Evolutionary conservation across 2,113 vertebrate species (phyloP).

Genomic region (Blennius ocellaris): DNA sequence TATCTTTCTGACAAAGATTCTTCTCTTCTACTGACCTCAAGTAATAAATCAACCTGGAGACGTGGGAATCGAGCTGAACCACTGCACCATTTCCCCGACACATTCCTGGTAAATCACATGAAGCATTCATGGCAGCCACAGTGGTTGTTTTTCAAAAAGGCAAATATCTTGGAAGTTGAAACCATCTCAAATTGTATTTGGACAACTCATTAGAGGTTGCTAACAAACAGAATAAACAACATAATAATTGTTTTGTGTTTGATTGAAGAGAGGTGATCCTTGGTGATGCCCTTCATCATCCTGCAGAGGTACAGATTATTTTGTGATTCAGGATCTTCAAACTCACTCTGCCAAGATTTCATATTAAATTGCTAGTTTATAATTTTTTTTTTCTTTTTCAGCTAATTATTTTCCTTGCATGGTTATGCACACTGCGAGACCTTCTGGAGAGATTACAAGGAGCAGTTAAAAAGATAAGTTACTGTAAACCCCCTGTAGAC

Average conservation of each 20-base stretch:
- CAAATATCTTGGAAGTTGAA: conserved; percentile 36
- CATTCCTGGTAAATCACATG: conserved; percentile 21
- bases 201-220: conserved; percentile 47
- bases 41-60: conserved; percentile 29
- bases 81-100: background rate
- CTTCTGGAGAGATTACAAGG: conserved; percentile 29
- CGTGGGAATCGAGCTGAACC: conserved; percentile 8
- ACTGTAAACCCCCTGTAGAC: conserved; percentile 6
- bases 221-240: conserved; percentile 51
- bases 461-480: conserved; percentile 19
- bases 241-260: no score
- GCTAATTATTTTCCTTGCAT: background rate
- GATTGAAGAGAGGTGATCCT: background rate
- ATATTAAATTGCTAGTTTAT: background rate
- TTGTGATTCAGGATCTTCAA: background rate
- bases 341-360: background rate
- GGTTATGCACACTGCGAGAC: background rate
- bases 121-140: conserved; percentile 10
- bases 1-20: conserved; percentile 18
- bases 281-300: conserved; percentile 18
- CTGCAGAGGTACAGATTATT: no score
- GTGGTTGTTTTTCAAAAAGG: conserved; percentile 41
- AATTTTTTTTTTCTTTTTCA: background rate
- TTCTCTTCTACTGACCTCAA: conserved; percentile 13
- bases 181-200: conserved; percentile 41